Evolutionary conservation across 2,113 vertebrate genomes (phyloP).

Genomic region (Rhinoderma darwinii): DNA sequence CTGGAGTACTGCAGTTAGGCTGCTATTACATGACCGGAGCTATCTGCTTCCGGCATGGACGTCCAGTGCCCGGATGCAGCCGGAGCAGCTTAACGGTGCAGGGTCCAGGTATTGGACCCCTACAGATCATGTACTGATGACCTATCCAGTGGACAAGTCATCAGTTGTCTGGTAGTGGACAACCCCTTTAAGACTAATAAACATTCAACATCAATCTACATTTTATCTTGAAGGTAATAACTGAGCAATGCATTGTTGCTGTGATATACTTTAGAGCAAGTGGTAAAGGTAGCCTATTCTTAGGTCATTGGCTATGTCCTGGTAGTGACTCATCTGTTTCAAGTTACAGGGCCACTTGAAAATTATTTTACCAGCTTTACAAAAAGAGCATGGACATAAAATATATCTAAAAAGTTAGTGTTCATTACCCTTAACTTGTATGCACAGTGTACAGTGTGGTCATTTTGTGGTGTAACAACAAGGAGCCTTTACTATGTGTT

Average conservation of each 20-base stretch:
- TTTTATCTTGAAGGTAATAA: neutral
- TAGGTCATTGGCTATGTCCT: neutral
- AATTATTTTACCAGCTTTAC: neutral
- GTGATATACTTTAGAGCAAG: neutral
- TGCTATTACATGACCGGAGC: no score
- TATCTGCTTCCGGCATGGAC: no score
- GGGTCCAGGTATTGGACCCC: no score
- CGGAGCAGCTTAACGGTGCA: no score
- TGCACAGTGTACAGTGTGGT: neutral
- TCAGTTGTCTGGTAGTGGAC: neutral
- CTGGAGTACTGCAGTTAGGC: no score
- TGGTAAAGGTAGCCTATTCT: conserved; percentile 14
- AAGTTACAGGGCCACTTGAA: conserved; percentile 20
- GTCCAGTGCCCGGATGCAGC: no score
- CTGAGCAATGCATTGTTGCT: conserved; percentile 41
- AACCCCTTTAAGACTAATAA: neutral
- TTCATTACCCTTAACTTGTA: neutral
- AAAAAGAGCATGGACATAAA: neutral
- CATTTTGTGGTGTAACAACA: neutral
- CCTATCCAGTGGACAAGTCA: no score
- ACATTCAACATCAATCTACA: neutral
- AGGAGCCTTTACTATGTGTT: no score
- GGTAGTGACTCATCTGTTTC: conserved; percentile 19
- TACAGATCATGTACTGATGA: no score
- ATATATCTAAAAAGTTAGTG: neutral